Evolutionary conservation across 2,113 vertebrate genomes (phyloP), one percentile per base, ranked within the genome.

Genomic region (Cyprinus carpio): DNA sequence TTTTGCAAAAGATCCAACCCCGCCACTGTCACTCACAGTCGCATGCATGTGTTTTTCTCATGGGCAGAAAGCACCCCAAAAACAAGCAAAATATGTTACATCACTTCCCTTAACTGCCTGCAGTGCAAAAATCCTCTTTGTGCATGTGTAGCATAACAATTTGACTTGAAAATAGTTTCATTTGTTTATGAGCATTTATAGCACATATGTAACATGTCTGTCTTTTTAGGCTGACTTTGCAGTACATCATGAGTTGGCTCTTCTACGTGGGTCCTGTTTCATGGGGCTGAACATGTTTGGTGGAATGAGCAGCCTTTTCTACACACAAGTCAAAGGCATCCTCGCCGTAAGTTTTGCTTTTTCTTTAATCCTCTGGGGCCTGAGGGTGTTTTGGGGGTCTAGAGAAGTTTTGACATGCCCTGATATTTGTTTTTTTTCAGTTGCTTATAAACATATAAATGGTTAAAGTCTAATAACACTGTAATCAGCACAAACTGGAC

Each of bases 291-390:
- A 97, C 91, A 97, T 98, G 95, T 94, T 98, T 72, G 94, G 94
- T 83, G 98, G 97, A 92, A 99, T 99, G 95, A 94, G 94, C 77
- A 95, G 94, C 91, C 95, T 99, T 89, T 99, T 99, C 93, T 97
- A 98, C 92, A 96, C 96, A 31, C 98, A 99, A 87, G 91, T 99
- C 91, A 93, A 94, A 74, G 97, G 97, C 91, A 95, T 99, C 91
- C 95, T 99, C 85, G 95, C 96, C 82, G 56, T 60, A 60, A 60
- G 56, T 4, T 60, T 60, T 4, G 8, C 1, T 60, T 20, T 51
- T 54, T 54, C 51, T 54, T 54, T 20, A 54, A 54, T n/a, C n/a
- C n/a, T n/a, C n/a, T n/a, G n/a, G n/a, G n/a, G n/a, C n/a, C n/a
- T n/a, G n/a, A n/a, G n/a, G n/a, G n/a, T n/a, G n/a, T n/a, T n/a